Percentiles rank a stretch among this genome's conserved stretches.
phyloP scores from a whole-genome alignment of 2,113 vertebrate species.

The Ellobius talpinus region DNA sequence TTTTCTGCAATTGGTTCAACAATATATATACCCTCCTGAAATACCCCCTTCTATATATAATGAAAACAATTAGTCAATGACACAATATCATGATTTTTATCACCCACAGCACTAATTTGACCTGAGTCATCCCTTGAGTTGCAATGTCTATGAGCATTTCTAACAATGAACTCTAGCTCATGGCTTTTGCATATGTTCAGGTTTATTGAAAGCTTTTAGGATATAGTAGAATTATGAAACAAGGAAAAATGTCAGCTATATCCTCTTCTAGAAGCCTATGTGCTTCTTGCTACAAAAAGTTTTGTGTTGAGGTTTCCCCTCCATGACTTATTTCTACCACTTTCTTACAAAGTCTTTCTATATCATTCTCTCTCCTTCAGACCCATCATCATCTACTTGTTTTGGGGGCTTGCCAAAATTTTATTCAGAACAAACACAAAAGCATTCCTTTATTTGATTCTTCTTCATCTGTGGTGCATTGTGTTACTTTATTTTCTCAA shows the following conservation, averaged over 20 bases:
- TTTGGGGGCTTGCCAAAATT: not conserved
- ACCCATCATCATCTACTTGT: not conserved
- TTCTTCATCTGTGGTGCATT: not conserved
- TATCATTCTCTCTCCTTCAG: not conserved
- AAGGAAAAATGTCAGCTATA: not conserved
- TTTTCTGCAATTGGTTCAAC: not conserved
- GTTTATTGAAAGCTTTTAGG: not conserved
- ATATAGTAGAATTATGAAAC: not conserved
- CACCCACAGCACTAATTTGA: not conserved
- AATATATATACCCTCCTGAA: not conserved
- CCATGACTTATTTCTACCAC: rapidly evolving
- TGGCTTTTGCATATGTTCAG: not conserved
- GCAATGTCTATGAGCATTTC: not conserved
- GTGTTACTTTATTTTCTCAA: conserved; percentile 10
- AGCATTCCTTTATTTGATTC: not conserved
- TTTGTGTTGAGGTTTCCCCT: not conserved
- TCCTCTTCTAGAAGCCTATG: not conserved
- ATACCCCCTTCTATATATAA: not conserved
- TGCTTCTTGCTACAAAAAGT: not conserved
- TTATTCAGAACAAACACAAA: not conserved
- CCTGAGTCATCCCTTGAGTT: not conserved
- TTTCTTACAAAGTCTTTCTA: not conserved
- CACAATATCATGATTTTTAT: not conserved
- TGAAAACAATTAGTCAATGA: not conserved
- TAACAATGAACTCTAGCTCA: not conserved